phyloP scores from a whole-genome alignment of 2,888 invertebrate genomes.

The Gymnosoma rotundatum region DNA sequence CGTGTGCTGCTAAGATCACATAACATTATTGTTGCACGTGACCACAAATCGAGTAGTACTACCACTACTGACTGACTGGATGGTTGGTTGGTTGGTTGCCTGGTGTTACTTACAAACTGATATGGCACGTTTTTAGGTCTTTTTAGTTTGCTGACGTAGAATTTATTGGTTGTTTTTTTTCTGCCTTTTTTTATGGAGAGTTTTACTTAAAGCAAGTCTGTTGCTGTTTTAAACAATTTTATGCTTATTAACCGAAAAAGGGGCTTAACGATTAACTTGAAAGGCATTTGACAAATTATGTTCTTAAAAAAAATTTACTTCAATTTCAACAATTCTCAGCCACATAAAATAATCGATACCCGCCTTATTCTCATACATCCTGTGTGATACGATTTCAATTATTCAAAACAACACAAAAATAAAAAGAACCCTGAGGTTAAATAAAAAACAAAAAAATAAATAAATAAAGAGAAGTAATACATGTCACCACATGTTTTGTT shows the following conservation, averaged over 20 bases:
- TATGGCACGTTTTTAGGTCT: conserved; percentile 72
- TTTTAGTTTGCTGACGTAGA: conserved; percentile 14
- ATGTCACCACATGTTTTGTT: conserved; percentile 65
- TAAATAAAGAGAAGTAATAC: conserved; percentile 20
- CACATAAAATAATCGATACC: conserved; percentile 43
- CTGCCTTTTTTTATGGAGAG: not conserved
- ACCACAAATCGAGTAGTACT: conserved; percentile 64
- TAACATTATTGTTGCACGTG: conserved; percentile 72
- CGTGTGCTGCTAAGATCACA: conserved; percentile 69
- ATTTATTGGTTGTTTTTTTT: no score
- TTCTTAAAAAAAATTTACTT: conserved; percentile 32
- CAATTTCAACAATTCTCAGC: conserved; percentile 12
- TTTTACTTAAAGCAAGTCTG: conserved; percentile 29
- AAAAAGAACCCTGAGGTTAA: conserved; percentile 42
- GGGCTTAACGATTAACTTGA: conserved; percentile 69
- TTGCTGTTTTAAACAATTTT: conserved; percentile 59
- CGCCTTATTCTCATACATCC: not conserved
- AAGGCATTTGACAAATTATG: conserved; percentile 71
- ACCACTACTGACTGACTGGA: not conserved
- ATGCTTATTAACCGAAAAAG: conserved; percentile 58
- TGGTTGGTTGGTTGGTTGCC: conserved; percentile 63
- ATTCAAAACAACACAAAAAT: conserved; percentile 17
- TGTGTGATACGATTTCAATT: conserved; percentile 40
- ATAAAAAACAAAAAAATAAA: conserved; percentile 3
- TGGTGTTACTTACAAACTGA: conserved; percentile 71